phyloP scores from a whole-genome alignment of 2,888 invertebrate genomes.

The Terebella lapidaria region DNA sequence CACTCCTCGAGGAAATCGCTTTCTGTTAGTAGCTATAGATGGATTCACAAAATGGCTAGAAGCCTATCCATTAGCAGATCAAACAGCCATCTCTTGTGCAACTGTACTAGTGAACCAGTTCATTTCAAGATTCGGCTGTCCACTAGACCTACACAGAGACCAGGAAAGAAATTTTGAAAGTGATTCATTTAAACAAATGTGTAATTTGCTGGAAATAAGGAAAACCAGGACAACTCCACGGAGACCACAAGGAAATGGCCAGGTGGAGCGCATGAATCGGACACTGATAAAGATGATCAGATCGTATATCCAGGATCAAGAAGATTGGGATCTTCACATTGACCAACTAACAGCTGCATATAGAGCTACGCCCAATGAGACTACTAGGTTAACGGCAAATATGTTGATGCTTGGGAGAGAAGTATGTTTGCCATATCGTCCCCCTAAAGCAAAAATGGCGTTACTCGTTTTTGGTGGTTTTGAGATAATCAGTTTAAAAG shows the following conservation, averaged over 20 bases:
- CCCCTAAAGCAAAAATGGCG: too few species aligned
- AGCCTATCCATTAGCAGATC: not conserved
- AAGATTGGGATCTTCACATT: not conserved
- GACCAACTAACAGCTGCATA: not conserved
- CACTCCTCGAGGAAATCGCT: not conserved
- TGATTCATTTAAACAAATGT: not conserved
- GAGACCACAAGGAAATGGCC: not conserved
- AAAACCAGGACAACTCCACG: not conserved
- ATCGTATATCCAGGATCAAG: not conserved
- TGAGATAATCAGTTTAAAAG: not conserved
- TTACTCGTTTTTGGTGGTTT: too few species aligned
- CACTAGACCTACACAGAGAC: too few species aligned
- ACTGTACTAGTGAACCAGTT: not conserved
- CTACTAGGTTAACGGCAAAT: not conserved
- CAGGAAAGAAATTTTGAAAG: not conserved
- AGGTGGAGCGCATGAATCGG: not conserved
- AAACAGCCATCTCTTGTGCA: not conserved
- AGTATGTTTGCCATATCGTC: not conserved
- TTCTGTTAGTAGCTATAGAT: not conserved
- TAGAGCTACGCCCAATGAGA: constrained; percentile 1
- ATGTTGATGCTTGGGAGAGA: not conserved
- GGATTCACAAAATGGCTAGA: not conserved
- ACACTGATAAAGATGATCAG: not conserved
- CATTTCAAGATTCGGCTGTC: not conserved
- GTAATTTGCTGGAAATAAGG: not conserved